These are phyloP conservation scores for Artibeus jamaicensis DNA, from an alignment of 2,797 vertebrate species.

Conservation along the genomic window DNA sequence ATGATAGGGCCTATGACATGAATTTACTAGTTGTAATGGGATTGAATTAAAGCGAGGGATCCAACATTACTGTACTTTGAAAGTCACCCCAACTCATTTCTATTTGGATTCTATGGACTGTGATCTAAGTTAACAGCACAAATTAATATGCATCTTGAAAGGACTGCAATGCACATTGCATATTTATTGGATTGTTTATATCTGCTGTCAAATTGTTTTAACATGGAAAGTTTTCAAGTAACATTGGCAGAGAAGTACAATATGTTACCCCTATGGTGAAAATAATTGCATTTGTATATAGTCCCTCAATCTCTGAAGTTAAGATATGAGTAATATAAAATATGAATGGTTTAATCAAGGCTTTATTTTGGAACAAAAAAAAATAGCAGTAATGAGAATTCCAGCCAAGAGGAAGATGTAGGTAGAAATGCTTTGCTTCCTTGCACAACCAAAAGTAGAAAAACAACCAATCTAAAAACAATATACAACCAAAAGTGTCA, in stretches of 20 bases:
- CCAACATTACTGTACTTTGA: slow-evolving; percentile 81
- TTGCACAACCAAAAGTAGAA: too few species aligned
- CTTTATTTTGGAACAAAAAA: slow-evolving; percentile 81
- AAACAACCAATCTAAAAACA: too few species aligned
- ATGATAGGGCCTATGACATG: slow-evolving; percentile 89
- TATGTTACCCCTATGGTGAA: slow-evolving; percentile 85
- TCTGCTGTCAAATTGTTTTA: slow-evolving; percentile 83
- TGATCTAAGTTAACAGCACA: slow-evolving; percentile 86
- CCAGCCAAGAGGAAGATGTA: too few species aligned
- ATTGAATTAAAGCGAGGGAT: slow-evolving; percentile 85
- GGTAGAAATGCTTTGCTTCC: too few species aligned
- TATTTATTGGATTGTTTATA: slow-evolving; percentile 86
- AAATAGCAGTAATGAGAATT: slow-evolving; percentile 78
- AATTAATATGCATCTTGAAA: slow-evolving; percentile 83
- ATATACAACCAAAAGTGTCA: too few species aligned
- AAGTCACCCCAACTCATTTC: slow-evolving; percentile 83
- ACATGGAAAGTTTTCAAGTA: slow-evolving; percentile 81
- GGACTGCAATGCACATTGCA: slow-evolving; percentile 81
- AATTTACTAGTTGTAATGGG: slow-evolving; percentile 82
- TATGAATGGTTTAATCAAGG: slow-evolving; percentile 82
- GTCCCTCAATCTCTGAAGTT: slow-evolving; percentile 84
- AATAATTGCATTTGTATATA: slow-evolving; percentile 85
- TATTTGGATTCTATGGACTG: slow-evolving; percentile 91
- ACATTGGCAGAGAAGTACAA: slow-evolving; percentile 86
- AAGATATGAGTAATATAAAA: slow-evolving; percentile 83